A percentile compares a stretch with the other conserved stretches of the same genome.
These are phyloP conservation scores for Adoxophyes honmai DNA, from an alignment of 1,140 invertebrate species.

Conservation along the genomic window DNA sequence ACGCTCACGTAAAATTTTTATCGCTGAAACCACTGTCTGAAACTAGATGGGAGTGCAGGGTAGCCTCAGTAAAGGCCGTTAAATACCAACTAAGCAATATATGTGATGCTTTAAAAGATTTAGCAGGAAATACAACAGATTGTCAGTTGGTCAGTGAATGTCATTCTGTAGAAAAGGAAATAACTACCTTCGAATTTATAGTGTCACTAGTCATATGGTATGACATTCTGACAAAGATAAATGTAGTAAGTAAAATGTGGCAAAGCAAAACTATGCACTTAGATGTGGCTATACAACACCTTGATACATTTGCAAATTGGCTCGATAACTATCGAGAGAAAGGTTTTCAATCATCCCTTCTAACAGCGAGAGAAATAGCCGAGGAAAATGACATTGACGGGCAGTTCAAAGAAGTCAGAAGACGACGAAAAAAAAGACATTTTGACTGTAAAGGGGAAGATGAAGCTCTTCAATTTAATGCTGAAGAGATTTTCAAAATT, in stretches of 20 bases:
- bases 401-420: too few species aligned
- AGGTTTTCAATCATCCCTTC: constrained; percentile 24
- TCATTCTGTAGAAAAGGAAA: constrained; percentile 3
- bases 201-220: neutral
- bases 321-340: constrained; percentile 26
- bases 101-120: constrained; percentile 30
- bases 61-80: constrained; percentile 26
- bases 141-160: constrained; percentile 24
- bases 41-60: constrained; percentile 28
- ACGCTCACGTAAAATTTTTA: constrained; percentile 22
- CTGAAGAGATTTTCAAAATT: too few species aligned
- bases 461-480: too few species aligned
- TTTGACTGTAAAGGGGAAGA: too few species aligned
- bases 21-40: constrained; percentile 33
- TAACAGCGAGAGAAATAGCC: constrained; percentile 25
- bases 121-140: constrained; percentile 27
- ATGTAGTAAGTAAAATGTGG: neutral
- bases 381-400: constrained; percentile 29
- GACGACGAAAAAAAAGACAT: too few species aligned
- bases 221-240: too few species aligned
- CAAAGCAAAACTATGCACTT: constrained; percentile 20
- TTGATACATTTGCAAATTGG: constrained; percentile 24
- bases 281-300: neutral
- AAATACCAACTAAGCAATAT: constrained; percentile 21
- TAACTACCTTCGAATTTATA: neutral